phyloP scores from a whole-genome alignment of 2,888 invertebrate genomes.

The Drosophila barbarae region DNA sequence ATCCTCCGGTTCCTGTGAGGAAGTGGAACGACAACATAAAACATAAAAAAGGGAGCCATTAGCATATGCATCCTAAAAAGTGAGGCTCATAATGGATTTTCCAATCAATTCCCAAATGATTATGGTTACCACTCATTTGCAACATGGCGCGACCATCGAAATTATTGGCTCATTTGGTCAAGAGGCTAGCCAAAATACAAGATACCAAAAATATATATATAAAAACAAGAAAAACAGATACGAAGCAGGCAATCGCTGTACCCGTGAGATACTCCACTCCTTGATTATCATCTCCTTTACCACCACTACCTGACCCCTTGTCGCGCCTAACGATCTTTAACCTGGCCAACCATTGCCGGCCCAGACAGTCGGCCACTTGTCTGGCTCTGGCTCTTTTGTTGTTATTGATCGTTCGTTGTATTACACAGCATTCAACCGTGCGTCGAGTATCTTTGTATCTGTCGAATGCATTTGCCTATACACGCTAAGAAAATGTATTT shows the following conservation, averaged over 20 bases:
- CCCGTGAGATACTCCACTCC: conserved; percentile 47
- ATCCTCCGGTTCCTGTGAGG: conserved; percentile 45
- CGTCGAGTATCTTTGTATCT: conserved; percentile 25
- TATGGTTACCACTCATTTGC: conserved; percentile 47
- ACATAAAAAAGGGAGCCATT: conserved; percentile 41
- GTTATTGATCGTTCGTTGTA: conserved; percentile 46
- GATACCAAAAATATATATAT: conserved; percentile 29
- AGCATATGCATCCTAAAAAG: conserved; percentile 40
- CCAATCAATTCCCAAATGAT: conserved; percentile 34
- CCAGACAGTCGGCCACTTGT: conserved; percentile 33
- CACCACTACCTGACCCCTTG: conserved; percentile 49
- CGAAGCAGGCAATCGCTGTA: conserved; percentile 28
- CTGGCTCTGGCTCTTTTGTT: conserved; percentile 34
- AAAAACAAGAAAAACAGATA: neutral
- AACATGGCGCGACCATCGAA: conserved; percentile 41
- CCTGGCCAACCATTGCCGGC: conserved; percentile 50
- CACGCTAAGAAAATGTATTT: neutral
- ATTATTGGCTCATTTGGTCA: conserved; percentile 61
- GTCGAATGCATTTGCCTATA: conserved; percentile 27
- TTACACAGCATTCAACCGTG: conserved; percentile 21
- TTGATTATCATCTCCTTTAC: conserved; percentile 34
- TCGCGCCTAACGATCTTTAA: conserved; percentile 76
- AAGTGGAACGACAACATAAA: conserved; percentile 28
- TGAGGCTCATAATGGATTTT: conserved; percentile 32
- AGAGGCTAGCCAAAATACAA: conserved; percentile 52